A percentile compares a stretch with the other conserved stretches of the same genome.
Evolutionary conservation across 2,797 vertebrate genomes (phyloP).

Genomic region (Darevskia nairensis): DNA sequence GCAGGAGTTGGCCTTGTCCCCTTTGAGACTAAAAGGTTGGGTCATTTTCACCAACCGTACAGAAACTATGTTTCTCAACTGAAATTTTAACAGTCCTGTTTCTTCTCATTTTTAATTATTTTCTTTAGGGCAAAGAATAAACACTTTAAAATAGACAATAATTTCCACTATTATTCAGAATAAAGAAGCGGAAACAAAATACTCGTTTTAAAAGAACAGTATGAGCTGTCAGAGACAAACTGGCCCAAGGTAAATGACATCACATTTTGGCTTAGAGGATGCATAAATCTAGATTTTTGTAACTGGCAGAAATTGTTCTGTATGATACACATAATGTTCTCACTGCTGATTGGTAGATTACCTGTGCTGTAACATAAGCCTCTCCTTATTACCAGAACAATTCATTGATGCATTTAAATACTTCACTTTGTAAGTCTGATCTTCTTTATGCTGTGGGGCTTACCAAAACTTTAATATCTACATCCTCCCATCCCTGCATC

Average conservation of each 20-base stretch:
- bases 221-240: slow-evolving; percentile 20
- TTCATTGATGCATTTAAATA: not conserved
- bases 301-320: not conserved
- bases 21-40: not conserved
- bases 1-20: not conserved
- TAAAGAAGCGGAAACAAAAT: slow-evolving; percentile 54
- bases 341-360: not conserved
- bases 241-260: slow-evolving; percentile 9
- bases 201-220: slow-evolving; percentile 53
- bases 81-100: slow-evolving; percentile 49
- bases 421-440: no score
- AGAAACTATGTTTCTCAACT: slow-evolving; percentile 27
- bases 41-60: not conserved
- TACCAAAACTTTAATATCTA: no score
- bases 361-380: not conserved
- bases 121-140: slow-evolving; percentile 47
- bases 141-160: slow-evolving; percentile 44
- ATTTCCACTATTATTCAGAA: slow-evolving; percentile 60
- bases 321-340: not conserved
- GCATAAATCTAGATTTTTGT: slow-evolving; percentile 12
- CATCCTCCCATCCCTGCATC: not conserved
- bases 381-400: not conserved
- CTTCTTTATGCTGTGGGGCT: no score
- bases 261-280: not conserved
- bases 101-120: slow-evolving; percentile 35